These are phyloP conservation scores for Cervus canadensis DNA, from an alignment of 2,113 vertebrate genomes.

Conservation along the genomic window DNA sequence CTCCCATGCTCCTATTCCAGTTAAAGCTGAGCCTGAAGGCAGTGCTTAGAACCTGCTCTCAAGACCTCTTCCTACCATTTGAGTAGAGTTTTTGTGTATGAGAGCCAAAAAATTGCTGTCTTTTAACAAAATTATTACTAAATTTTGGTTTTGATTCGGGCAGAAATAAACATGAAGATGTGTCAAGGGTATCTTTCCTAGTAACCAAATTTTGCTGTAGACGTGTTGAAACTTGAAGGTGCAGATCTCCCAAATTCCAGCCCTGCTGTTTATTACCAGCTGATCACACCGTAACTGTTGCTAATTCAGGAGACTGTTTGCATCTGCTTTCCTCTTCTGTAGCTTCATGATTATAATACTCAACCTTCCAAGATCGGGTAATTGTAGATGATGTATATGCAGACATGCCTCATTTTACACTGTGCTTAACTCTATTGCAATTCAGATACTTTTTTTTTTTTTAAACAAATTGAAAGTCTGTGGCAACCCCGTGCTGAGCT, in stretches of 20 bases:
- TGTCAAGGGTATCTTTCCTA: not conserved
- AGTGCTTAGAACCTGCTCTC: not conserved
- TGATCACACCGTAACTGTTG: not conserved
- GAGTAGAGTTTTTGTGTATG: not conserved
- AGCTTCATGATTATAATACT: not conserved
- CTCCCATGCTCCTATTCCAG: not conserved
- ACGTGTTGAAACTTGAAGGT: not conserved
- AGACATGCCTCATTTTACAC: not conserved
- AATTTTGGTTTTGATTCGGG: not conserved
- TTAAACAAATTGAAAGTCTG: not conserved
- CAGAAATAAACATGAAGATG: not conserved
- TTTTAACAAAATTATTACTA: not conserved
- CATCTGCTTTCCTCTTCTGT: not conserved
- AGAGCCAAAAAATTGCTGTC: not conserved
- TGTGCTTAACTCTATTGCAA: not conserved
- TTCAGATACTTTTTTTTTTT: not conserved
- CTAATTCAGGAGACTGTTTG: not conserved
- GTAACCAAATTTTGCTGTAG: not conserved
- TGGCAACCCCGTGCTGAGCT: not conserved
- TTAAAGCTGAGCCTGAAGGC: not conserved
- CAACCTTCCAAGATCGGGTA: not conserved
- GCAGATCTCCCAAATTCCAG: not conserved
- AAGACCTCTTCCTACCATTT: not conserved
- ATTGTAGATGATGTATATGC: not conserved
- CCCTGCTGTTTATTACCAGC: not conserved